phyloP scores from a whole-genome alignment of 2,888 invertebrate genomes.

The Drosophila phalerata region DNA sequence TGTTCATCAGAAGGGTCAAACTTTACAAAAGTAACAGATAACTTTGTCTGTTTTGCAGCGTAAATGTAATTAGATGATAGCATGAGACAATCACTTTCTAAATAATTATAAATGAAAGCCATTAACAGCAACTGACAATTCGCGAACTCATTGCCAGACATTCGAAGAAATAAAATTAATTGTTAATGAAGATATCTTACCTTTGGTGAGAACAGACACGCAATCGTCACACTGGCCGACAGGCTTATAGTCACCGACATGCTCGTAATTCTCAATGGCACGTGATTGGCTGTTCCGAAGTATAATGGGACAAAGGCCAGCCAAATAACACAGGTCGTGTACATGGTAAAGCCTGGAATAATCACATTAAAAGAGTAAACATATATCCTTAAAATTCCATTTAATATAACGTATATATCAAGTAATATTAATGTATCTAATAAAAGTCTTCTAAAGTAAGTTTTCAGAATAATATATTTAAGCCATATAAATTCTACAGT shows the following conservation, averaged over 20 bases:
- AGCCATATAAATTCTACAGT: too few relatives aligned
- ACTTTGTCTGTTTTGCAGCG: background rate
- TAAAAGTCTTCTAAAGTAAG: too few relatives aligned
- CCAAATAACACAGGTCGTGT: slow-evolving; percentile 99
- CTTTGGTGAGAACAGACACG: slow-evolving; percentile 97
- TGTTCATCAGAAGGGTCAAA: too few relatives aligned
- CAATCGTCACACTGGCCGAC: slow-evolving; percentile 96
- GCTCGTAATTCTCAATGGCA: slow-evolving; percentile 95
- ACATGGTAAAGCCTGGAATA: slow-evolving; percentile 96
- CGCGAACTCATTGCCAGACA: slow-evolving; percentile 7
- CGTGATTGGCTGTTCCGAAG: slow-evolving; percentile 97
- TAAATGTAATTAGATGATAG: slow-evolving; percentile 2
- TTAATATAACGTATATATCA: background rate
- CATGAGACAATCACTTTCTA: slow-evolving; percentile 4
- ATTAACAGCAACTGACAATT: slow-evolving; percentile 34
- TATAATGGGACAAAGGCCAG: slow-evolving; percentile 98
- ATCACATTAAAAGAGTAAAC: background rate
- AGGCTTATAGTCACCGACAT: slow-evolving; percentile 98
- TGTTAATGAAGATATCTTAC: slow-evolving; percentile 86
- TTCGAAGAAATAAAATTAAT: slow-evolving; percentile 26
- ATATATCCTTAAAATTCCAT: slow-evolving; percentile 19
- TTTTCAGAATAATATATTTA: background rate
- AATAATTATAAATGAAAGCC: slow-evolving; percentile 56
- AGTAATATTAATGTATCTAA: background rate
- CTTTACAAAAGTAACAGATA: background rate